A percentile compares a stretch with the other conserved stretches of the same genome.
Evolutionary conservation across 2,113 vertebrate genomes (phyloP).

Genomic region (Zeus faber): DNA sequence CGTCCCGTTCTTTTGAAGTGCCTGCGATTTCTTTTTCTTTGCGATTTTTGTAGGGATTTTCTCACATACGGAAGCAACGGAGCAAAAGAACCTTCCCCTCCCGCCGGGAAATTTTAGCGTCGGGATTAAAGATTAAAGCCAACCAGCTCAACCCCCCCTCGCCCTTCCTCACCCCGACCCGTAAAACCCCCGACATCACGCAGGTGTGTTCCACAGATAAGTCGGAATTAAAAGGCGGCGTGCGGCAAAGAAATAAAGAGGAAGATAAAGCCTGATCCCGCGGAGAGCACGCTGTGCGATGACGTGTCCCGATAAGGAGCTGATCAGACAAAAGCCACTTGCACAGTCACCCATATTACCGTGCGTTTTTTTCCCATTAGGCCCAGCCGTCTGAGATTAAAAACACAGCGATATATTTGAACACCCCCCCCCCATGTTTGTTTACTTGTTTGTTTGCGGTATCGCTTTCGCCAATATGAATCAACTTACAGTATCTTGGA

Average conservation of each 20-base stretch:
- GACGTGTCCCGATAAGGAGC: conserved; percentile 35
- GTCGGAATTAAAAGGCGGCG: conserved; percentile 3
- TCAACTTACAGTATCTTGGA: conserved; percentile 1
- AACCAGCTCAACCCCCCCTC: neutral
- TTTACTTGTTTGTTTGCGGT: conserved; percentile 21
- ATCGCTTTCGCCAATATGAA: conserved; percentile 27
- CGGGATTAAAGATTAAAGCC: conserved; percentile 28
- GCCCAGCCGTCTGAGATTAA: conserved; percentile 36
- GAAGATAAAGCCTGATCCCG: conserved; percentile 41
- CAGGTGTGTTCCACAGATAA: conserved; percentile 50
- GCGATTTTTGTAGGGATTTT: too few species aligned
- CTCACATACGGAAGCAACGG: conserved; percentile 33
- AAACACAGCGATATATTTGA: conserved; percentile 16
- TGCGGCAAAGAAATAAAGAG: conserved; percentile 21
- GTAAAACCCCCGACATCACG: conserved; percentile 17
- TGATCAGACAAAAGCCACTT: conserved; percentile 24
- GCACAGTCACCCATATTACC: conserved; percentile 21
- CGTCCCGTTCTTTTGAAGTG: conserved; percentile 55
- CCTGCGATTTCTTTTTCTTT: conserved; percentile 49
- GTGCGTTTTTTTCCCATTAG: conserved; percentile 10
- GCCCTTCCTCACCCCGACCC: too few species aligned
- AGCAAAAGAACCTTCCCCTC: conserved; percentile 43
- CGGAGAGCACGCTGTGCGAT: conserved; percentile 29
- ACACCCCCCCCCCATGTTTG: conserved; percentile 7
- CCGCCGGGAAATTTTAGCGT: conserved; percentile 44